These are phyloP conservation scores for Phorcus lineatus DNA, from an alignment of 2,888 invertebrate species.

Conservation along the genomic window DNA sequence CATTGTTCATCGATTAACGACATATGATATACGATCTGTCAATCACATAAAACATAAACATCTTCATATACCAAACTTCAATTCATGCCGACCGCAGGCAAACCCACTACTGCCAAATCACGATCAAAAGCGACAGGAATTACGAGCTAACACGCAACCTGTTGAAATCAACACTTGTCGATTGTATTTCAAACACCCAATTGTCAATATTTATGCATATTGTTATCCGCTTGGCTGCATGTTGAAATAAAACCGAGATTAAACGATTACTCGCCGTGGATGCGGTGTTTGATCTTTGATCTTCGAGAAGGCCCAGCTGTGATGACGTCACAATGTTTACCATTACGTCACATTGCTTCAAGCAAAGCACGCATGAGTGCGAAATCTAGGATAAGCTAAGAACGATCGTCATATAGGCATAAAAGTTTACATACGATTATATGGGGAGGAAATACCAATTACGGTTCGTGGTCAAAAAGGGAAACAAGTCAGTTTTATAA, in stretches of 20 bases:
- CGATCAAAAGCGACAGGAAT: conserved; percentile 2
- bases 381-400: too few species aligned
- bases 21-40: too few species aligned
- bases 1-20: too few species aligned
- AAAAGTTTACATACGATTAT: too few species aligned
- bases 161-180: conserved; percentile 11
- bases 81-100: background rate
- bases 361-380: background rate
- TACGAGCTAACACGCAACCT: background rate
- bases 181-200: conserved; percentile 10
- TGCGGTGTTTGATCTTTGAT: background rate
- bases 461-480: too few species aligned
- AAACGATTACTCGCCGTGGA: background rate
- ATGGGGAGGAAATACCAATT: too few species aligned
- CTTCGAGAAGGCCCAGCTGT: background rate
- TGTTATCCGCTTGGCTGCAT: background rate
- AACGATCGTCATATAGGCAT: too few species aligned
- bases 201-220: conserved; percentile 15
- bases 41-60: background rate
- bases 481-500: too few species aligned
- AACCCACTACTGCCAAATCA: background rate
- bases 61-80: background rate
- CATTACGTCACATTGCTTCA: background rate
- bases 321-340: conserved; percentile 14
- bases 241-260: conserved; percentile 20